phyloP scores from a whole-genome alignment of 1,140 invertebrate genomes.

The Eueides isabella region DNA sequence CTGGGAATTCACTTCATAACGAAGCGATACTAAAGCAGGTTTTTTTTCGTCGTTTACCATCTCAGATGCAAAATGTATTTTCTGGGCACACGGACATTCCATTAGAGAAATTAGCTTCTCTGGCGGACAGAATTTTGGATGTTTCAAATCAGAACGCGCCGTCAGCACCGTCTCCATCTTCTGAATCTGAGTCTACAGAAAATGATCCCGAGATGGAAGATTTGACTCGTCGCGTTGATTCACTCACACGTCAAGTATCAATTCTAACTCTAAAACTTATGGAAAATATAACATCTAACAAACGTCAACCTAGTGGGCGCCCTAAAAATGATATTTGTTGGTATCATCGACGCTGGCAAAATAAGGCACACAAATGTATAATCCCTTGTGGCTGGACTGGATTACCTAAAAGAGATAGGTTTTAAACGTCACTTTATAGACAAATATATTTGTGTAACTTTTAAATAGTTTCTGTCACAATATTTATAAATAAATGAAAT shows the following conservation, averaged over 20 bases:
- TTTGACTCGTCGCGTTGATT: background rate
- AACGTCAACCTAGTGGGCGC: background rate
- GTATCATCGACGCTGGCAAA: background rate
- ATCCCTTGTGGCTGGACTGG: background rate
- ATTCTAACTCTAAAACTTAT: background rate
- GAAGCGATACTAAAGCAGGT: background rate
- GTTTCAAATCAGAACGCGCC: background rate
- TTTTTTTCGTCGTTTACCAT: background rate
- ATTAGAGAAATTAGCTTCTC: background rate
- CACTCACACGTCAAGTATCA: background rate
- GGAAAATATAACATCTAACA: background rate
- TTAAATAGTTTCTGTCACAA: no score
- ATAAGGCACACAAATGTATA: background rate
- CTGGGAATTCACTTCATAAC: background rate
- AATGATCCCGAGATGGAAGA: background rate
- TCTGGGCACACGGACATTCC: background rate
- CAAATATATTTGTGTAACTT: no score
- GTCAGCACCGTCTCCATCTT: background rate
- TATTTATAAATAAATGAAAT: background rate
- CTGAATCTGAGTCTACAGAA: background rate
- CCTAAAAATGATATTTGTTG: background rate
- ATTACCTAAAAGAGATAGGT: background rate
- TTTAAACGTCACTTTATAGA: background rate
- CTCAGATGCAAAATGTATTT: background rate
- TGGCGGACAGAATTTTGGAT: slow-evolving; percentile 5